Conservation (phyloP, 1,140 invertebrate genomes). For the Zaprionus nigranus region DNA sequence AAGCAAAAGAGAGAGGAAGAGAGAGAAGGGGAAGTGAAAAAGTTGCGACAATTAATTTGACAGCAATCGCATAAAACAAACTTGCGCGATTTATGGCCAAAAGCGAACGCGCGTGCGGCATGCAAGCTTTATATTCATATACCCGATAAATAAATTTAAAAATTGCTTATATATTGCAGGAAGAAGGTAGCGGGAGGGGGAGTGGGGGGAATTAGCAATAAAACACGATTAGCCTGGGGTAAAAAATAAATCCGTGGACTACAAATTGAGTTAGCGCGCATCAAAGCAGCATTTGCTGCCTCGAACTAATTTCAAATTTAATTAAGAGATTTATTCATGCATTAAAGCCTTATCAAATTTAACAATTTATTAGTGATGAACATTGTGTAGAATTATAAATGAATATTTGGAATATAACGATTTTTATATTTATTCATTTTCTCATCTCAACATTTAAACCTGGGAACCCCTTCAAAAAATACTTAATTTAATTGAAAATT, state of each 20-base stretch:
- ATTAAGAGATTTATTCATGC: neutral
- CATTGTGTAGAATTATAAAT: neutral
- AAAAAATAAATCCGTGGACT: neutral
- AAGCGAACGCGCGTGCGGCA: neutral
- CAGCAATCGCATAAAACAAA: slow-evolving; percentile 61
- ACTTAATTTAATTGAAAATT: too few species aligned
- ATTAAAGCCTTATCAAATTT: neutral
- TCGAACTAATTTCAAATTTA: neutral
- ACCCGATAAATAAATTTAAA: slow-evolving; percentile 8
- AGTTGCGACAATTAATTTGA: slow-evolving; percentile 72
- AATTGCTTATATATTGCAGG: neutral
- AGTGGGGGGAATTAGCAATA: neutral
- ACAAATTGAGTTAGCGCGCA: slow-evolving; percentile 1
- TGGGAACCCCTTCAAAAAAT: too few species aligned
- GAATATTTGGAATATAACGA: neutral
- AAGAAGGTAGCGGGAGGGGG: neutral
- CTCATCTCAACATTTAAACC: too few species aligned
- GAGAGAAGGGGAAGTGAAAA: slow-evolving; percentile 19
- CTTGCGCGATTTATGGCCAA: slow-evolving; percentile 65
- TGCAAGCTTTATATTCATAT: slow-evolving; percentile 1
- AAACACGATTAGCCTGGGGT: neutral
- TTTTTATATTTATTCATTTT: neutral
- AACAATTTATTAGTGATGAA: neutral
- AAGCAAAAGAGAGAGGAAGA: slow-evolving; percentile 5
- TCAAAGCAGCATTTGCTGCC: neutral